phyloP scores from a whole-genome alignment of 2,888 invertebrate genomes.

The Meandrusa payeni region DNA sequence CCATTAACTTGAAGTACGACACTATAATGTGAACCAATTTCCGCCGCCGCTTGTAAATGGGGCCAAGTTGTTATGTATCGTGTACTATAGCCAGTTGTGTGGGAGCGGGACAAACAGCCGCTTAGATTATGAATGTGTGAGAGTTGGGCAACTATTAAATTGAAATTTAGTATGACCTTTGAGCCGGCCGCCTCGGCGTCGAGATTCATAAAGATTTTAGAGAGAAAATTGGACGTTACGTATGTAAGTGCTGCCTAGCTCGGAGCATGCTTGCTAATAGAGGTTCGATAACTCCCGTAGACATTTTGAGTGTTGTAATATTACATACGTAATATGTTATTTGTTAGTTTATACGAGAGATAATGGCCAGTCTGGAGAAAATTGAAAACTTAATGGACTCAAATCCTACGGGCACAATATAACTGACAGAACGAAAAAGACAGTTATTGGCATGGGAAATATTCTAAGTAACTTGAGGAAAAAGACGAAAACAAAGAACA shows the following conservation, averaged over 20 bases:
- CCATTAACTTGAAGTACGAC: no score
- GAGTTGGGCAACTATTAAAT: slow-evolving; percentile 32
- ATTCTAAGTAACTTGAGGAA: no score
- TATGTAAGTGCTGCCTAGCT: slow-evolving; percentile 12
- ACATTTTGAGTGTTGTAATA: slow-evolving; percentile 14
- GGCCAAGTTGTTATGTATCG: slow-evolving; percentile 28
- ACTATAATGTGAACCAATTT: not conserved
- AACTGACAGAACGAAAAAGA: no score
- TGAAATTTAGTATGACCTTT: slow-evolving; percentile 35
- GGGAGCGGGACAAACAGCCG: slow-evolving; percentile 32
- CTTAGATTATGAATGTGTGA: slow-evolving; percentile 29
- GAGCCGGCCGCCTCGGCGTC: slow-evolving; percentile 20
- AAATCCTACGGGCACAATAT: not conserved
- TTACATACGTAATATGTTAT: slow-evolving; percentile 2
- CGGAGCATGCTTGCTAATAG: slow-evolving; percentile 9
- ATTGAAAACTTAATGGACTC: slow-evolving; percentile 11
- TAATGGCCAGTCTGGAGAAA: slow-evolving; percentile 14
- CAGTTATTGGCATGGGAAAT: no score
- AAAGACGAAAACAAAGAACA: no score
- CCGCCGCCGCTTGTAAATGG: slow-evolving; percentile 24
- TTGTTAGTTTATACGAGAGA: slow-evolving; percentile 6
- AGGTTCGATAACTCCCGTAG: slow-evolving; percentile 16
- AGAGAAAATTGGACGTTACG: slow-evolving; percentile 22
- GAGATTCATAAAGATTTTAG: slow-evolving; percentile 25
- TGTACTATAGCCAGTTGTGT: slow-evolving; percentile 40